These are phyloP conservation scores for Ditula angustiorana DNA, from an alignment of 2,888 invertebrate genomes.

Conservation along the genomic window DNA sequence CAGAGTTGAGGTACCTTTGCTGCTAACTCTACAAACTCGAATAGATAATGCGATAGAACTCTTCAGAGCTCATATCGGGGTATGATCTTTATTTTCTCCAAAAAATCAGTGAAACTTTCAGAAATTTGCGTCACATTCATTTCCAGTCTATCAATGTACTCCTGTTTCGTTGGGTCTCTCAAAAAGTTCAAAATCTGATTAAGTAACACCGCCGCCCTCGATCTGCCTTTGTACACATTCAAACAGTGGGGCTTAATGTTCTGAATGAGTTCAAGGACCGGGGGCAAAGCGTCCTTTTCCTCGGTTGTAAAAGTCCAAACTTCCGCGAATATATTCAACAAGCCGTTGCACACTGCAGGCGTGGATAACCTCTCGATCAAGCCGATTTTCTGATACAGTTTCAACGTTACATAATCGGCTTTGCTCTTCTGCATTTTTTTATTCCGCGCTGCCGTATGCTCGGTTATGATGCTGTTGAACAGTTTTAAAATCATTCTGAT, in stretches of 20 bases:
- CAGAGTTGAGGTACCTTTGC: too few relatives aligned
- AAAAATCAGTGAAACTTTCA: conserved; percentile 56
- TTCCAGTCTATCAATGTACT: background rate
- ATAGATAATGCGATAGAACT: too few relatives aligned
- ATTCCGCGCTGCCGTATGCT: conserved; percentile 60
- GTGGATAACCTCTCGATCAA: conserved; percentile 66
- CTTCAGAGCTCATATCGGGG: conserved; percentile 64
- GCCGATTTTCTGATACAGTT: conserved; percentile 66
- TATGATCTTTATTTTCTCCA: conserved; percentile 48
- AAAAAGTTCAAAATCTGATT: conserved; percentile 11
- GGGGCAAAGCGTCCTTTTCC: conserved; percentile 50
- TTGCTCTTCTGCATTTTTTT: conserved; percentile 48
- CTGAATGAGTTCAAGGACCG: conserved; percentile 60
- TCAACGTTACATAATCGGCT: conserved; percentile 52
- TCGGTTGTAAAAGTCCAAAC: conserved; percentile 52
- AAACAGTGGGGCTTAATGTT: conserved; percentile 64
- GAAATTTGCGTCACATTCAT: conserved; percentile 51
- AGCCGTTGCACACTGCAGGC: conserved; percentile 61
- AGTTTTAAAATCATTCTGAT: conserved; percentile 61
- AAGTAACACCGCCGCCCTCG: conserved; percentile 47
- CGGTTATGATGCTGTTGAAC: conserved; percentile 68
- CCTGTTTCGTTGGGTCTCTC: conserved; percentile 1
- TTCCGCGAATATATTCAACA: conserved; percentile 61
- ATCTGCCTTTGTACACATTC: conserved; percentile 53
- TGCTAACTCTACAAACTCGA: too few relatives aligned